Percentiles rank a stretch among this genome's conserved stretches.
phyloP scores from a whole-genome alignment of 2,113 vertebrate genomes.

The Gavialis gangeticus region DNA sequence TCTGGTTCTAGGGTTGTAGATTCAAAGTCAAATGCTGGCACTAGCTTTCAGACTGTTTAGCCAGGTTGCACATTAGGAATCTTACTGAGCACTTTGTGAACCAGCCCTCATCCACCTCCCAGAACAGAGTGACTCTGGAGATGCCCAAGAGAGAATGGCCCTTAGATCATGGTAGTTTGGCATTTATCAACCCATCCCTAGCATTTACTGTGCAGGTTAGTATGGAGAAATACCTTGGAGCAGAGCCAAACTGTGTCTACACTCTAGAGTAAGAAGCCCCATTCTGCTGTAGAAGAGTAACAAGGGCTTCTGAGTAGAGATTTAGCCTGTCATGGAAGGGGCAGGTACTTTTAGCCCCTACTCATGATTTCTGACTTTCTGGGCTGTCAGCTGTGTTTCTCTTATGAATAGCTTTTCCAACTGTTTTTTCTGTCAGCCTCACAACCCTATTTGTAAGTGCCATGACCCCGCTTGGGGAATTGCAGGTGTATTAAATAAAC shows the following conservation, averaged over 20 bases:
- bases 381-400: too few relatives aligned
- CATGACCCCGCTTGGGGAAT: too few relatives aligned
- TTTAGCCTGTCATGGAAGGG: not conserved
- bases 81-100: rapidly evolving
- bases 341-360: not conserved
- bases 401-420: too few relatives aligned
- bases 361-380: too few relatives aligned
- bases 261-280: not conserved
- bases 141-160: not conserved
- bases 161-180: not conserved
- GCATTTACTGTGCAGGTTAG: not conserved
- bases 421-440: too few relatives aligned
- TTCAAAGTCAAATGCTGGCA: not conserved
- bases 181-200: not conserved
- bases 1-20: not conserved
- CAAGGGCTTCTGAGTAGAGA: not conserved
- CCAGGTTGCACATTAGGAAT: not conserved
- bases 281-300: not conserved
- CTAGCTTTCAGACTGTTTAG: not conserved
- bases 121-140: not conserved
- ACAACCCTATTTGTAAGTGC: too few relatives aligned
- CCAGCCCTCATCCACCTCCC: not conserved
- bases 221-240: not conserved
- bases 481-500: not conserved
- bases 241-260: not conserved